Evolutionary conservation across 2,888 invertebrate species (phyloP).

Genomic region (Amblyteles armatorius): DNA sequence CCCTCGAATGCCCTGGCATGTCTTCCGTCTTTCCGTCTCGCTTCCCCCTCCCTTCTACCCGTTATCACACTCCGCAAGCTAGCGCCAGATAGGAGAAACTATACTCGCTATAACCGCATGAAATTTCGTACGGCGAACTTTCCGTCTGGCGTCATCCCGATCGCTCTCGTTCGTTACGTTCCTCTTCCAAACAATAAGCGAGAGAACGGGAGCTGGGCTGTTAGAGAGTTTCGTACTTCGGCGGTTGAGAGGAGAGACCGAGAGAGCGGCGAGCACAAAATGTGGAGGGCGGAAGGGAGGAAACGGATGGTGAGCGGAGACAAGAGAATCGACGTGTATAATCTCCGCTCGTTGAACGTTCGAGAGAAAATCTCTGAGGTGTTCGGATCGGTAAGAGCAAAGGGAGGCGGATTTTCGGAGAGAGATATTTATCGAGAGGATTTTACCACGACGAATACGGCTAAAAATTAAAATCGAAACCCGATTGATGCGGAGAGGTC

Average conservation of each 20-base stretch:
- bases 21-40: slow-evolving; percentile 7
- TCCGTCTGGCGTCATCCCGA: slow-evolving; percentile 47
- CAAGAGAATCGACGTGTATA: slow-evolving; percentile 64
- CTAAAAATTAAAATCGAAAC: not conserved
- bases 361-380: slow-evolving; percentile 63
- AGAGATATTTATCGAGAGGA: not conserved
- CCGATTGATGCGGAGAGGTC: no score
- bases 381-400: slow-evolving; percentile 8
- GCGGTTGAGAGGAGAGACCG: not conserved
- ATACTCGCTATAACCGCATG: slow-evolving; percentile 43
- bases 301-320: slow-evolving; percentile 16
- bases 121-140: slow-evolving; percentile 61
- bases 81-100: slow-evolving; percentile 35
- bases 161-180: slow-evolving; percentile 65
- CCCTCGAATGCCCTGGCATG: slow-evolving; percentile 44
- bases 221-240: slow-evolving; percentile 27
- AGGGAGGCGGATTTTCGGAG: not conserved
- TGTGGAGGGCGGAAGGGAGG: slow-evolving; percentile 14
- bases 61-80: not conserved
- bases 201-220: slow-evolving; percentile 19
- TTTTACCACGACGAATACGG: no score
- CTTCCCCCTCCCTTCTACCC: not conserved
- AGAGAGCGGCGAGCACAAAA: not conserved
- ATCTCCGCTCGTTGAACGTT: slow-evolving; percentile 49
- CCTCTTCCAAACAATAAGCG: slow-evolving; percentile 63